Evolutionary conservation across 2,888 invertebrate species (phyloP).

Genomic region (Acleris cristana): DNA sequence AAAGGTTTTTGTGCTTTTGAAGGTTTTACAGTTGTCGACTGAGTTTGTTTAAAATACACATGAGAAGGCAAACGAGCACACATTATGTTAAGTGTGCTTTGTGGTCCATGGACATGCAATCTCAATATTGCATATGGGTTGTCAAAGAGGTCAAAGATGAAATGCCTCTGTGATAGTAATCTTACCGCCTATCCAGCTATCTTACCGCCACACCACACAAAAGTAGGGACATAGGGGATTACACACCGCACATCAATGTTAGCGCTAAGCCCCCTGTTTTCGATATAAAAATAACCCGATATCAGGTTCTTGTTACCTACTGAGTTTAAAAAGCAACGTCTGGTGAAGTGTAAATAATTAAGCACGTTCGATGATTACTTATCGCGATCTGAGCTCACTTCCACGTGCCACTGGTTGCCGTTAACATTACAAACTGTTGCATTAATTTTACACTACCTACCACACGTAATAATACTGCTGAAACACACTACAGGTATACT

Average conservation of each 20-base stretch:
- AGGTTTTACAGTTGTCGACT: not conserved
- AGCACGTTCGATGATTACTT: slow-evolving; percentile 62
- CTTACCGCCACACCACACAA: too few species aligned
- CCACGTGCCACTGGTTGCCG: slow-evolving; percentile 61
- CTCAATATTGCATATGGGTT: too few species aligned
- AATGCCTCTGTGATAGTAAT: too few species aligned
- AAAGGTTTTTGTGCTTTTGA: not conserved
- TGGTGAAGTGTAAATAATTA: slow-evolving; percentile 57
- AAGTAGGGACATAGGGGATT: too few species aligned
- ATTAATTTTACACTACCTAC: slow-evolving; percentile 46
- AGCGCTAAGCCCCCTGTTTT: too few species aligned
- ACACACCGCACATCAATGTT: too few species aligned
- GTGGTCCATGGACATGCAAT: too few species aligned
- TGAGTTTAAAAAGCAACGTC: slow-evolving; percentile 3
- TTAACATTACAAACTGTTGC: slow-evolving; percentile 47
- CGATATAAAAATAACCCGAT: too few species aligned
- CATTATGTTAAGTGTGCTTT: too few species aligned
- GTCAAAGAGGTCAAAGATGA: too few species aligned
- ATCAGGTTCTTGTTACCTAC: not conserved
- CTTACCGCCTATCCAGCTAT: too few species aligned
- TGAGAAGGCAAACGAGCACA: too few species aligned
- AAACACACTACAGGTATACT: not conserved
- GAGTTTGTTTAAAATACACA: not conserved
- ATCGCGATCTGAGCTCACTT: slow-evolving; percentile 58
- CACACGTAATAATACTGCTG: not conserved